A percentile compares a stretch with the other conserved stretches of the same genome.
Evolutionary conservation across 2,797 vertebrate species (phyloP).

Genomic region (Arremon brunneinucha): DNA sequence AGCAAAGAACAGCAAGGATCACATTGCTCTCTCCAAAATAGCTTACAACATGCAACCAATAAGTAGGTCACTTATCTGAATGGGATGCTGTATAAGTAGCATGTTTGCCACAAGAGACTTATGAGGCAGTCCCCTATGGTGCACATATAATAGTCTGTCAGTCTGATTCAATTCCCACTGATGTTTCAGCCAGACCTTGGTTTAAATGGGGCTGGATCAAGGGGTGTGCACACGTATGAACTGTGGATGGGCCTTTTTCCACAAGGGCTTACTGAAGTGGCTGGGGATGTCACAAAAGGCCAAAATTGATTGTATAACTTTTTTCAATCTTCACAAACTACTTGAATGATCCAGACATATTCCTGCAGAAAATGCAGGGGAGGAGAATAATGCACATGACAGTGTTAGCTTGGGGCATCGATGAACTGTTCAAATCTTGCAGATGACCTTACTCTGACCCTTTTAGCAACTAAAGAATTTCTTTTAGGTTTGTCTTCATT

Average conservation of each 20-base stretch:
- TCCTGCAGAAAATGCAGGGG: slow-evolving; percentile 38
- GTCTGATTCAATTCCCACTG: slow-evolving; percentile 15
- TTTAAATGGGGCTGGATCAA: slow-evolving; percentile 37
- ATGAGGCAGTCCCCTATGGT: not conserved
- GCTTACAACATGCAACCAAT: slow-evolving; percentile 35
- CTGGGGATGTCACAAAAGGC: slow-evolving; percentile 19
- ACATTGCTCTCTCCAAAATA: not conserved
- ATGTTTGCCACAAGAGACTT: slow-evolving; percentile 42
- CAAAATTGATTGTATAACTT: slow-evolving; percentile 22
- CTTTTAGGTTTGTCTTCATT: not conserved
- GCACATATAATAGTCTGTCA: not conserved
- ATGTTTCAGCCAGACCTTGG: slow-evolving; percentile 23
- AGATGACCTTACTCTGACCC: slow-evolving; percentile 16
- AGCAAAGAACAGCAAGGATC: slow-evolving; percentile 53
- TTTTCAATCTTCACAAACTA: slow-evolving; percentile 19
- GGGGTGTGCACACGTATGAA: not conserved
- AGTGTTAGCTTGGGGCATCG: not conserved
- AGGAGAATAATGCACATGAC: slow-evolving; percentile 4
- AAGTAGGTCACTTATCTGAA: slow-evolving; percentile 58
- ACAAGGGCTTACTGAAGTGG: slow-evolving; percentile 13
- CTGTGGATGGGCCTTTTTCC: slow-evolving; percentile 11
- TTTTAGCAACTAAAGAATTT: not conserved
- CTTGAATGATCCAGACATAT: slow-evolving; percentile 18
- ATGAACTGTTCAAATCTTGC: slow-evolving; percentile 23
- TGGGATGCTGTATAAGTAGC: slow-evolving; percentile 1